Percentiles rank a stretch among this genome's conserved stretches.
Evolutionary conservation across 2,113 vertebrate genomes (phyloP).

Genomic region (Cinclus mexicanus): DNA sequence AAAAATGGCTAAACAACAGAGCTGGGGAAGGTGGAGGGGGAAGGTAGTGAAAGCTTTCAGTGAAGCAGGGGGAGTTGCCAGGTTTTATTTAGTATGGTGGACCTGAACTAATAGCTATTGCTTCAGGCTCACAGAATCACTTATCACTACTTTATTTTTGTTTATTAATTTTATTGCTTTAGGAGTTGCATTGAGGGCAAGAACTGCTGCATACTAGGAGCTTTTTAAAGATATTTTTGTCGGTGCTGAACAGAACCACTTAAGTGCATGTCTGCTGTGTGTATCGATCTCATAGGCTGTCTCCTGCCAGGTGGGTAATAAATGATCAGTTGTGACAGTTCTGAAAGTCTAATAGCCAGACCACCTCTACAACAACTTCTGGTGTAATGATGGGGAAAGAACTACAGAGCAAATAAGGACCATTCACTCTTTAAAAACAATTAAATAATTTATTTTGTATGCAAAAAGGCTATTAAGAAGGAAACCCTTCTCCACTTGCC

Average conservation of each 20-base stretch:
- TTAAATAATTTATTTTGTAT: constrained; percentile 25
- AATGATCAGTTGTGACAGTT: not conserved
- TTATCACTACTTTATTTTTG: not conserved
- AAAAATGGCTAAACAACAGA: not conserved
- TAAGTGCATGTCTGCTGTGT: not conserved
- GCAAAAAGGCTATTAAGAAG: not conserved
- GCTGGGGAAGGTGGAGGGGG: not conserved
- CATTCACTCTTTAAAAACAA: not conserved
- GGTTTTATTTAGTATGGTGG: not conserved
- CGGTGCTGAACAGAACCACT: not conserved
- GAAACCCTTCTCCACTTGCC: not conserved
- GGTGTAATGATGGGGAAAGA: not conserved
- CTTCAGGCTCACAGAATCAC: not conserved
- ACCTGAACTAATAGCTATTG: not conserved
- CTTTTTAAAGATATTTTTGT: not conserved
- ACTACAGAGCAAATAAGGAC: not conserved
- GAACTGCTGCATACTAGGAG: not conserved
- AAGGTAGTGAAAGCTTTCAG: not conserved
- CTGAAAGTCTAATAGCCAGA: not conserved
- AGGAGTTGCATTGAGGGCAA: not conserved
- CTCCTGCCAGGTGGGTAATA: not conserved
- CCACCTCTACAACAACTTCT: not conserved
- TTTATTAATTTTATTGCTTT: not conserved
- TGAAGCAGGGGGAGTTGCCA: not conserved
- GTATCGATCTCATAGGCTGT: not conserved